Evolutionary conservation across 2,797 vertebrate species (phyloP).

Genomic region (Dendrocincla tyrannina): DNA sequence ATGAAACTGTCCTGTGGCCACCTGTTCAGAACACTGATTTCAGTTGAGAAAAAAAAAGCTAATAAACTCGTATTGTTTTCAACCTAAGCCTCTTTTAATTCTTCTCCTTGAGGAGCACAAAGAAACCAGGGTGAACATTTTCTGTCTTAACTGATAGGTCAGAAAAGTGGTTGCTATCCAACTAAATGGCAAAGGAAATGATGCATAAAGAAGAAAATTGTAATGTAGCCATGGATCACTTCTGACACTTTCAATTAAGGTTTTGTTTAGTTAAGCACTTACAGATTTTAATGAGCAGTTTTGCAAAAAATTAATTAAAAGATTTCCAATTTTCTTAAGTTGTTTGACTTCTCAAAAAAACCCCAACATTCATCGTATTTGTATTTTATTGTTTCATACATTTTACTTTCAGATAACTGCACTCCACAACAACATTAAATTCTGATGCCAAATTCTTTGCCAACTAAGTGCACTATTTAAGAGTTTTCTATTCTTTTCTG

Average conservation of each 20-base stretch:
- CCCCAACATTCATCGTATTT: not conserved
- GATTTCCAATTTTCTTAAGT: not conserved
- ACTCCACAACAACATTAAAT: not conserved
- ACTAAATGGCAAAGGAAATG: slow-evolving; percentile 63
- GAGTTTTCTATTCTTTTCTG: not conserved
- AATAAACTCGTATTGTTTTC: not conserved
- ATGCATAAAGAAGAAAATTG: slow-evolving; percentile 61
- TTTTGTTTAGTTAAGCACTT: slow-evolving; percentile 71
- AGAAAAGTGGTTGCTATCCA: slow-evolving; percentile 37
- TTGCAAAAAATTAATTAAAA: slow-evolving; percentile 45
- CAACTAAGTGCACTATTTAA: not conserved
- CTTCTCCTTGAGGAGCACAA: not conserved
- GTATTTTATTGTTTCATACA: not conserved
- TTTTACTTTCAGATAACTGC: not conserved
- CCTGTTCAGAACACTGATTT: not conserved
- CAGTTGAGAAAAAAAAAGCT: not conserved
- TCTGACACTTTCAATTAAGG: slow-evolving; percentile 66
- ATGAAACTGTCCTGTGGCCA: not conserved
- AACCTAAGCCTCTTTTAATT: not conserved
- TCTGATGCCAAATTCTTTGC: not conserved
- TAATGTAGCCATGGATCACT: slow-evolving; percentile 53
- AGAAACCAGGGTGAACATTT: not conserved
- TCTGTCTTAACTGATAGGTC: not conserved
- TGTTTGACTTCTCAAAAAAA: not conserved
- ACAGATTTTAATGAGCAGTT: slow-evolving; percentile 56